Conservation (phyloP, 2,113 vertebrate species). For the Rutilus rutilus region DNA sequence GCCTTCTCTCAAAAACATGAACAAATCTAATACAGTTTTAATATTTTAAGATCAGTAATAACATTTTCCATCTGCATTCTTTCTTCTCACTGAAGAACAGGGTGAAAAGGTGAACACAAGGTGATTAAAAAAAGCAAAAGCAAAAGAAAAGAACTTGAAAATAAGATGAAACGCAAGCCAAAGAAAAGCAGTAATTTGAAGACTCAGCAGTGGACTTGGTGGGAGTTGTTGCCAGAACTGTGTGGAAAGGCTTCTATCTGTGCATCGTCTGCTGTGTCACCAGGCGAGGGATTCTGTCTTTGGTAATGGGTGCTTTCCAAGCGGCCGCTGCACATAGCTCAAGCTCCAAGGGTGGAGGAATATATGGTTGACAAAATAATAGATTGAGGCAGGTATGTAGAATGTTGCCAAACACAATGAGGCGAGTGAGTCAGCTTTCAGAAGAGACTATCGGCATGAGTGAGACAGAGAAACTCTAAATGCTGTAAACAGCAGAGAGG, state of each 20-base stretch:
- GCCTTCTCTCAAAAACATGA: too few species aligned
- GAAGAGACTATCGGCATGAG: conserved; percentile 39
- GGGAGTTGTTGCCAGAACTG: conserved; percentile 6
- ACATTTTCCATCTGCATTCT: conserved; percentile 50
- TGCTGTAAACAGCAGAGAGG: neutral
- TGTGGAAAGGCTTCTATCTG: conserved; percentile 2
- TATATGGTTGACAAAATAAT: conserved; percentile 44
- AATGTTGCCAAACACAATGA: conserved; percentile 69
- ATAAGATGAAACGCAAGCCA: conserved; percentile 24
- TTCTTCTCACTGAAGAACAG: conserved; percentile 40
- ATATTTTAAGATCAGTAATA: neutral
- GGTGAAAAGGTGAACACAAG: neutral
- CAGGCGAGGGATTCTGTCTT: conserved; percentile 26
- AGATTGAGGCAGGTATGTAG: conserved; percentile 65
- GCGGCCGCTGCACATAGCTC: conserved; percentile 1
- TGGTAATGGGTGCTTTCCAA: conserved; percentile 14
- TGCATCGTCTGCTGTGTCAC: conserved; percentile 18
- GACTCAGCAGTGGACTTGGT: conserved; percentile 28
- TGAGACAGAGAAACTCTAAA: neutral
- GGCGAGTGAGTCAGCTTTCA: conserved; percentile 65
- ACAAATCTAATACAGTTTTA: neutral
- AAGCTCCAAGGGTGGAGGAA: conserved; percentile 28
- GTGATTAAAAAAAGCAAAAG: neutral
- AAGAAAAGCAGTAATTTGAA: conserved; percentile 20
- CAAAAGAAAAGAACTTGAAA: conserved; percentile 25